These are phyloP conservation scores for Aphodius granarius DNA, from an alignment of 2,888 invertebrate genomes.

Conservation along the genomic window DNA sequence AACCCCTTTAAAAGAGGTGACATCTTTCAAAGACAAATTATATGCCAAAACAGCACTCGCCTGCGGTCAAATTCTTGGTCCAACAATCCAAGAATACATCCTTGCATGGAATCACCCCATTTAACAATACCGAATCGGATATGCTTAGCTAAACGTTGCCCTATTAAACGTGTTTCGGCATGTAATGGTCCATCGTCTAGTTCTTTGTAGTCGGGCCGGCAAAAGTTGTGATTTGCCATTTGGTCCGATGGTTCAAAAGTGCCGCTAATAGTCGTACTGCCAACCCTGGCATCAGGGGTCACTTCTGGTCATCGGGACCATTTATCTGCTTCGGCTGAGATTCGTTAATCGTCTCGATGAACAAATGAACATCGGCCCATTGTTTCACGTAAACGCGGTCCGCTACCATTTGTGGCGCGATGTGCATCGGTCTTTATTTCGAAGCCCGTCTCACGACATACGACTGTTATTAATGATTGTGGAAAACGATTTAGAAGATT, in stretches of 20 bases:
- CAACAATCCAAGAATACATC: no score
- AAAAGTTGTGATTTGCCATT: neutral
- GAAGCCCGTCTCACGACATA: neutral
- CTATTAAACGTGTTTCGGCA: neutral
- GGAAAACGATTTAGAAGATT: neutral
- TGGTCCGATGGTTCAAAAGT: constrained; percentile 37
- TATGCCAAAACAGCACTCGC: neutral
- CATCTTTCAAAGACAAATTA: neutral
- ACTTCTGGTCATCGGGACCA: constrained; percentile 46
- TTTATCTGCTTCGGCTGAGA: constrained; percentile 44
- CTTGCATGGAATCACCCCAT: neutral
- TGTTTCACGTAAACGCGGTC: neutral
- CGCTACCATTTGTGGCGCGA: neutral
- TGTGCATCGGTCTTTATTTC: neutral
- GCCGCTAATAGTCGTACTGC: constrained; percentile 49
- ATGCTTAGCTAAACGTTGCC: constrained; percentile 2
- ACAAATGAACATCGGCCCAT: neutral
- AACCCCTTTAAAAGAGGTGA: neutral
- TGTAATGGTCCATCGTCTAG: neutral
- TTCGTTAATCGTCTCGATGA: neutral
- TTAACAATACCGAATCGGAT: neutral
- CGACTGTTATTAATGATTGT: neutral
- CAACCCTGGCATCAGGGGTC: constrained; percentile 43
- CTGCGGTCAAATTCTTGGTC: no score
- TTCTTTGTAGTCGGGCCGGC: neutral